phyloP scores from a whole-genome alignment of 2,888 invertebrate species.

The Desoria tigrina region DNA sequence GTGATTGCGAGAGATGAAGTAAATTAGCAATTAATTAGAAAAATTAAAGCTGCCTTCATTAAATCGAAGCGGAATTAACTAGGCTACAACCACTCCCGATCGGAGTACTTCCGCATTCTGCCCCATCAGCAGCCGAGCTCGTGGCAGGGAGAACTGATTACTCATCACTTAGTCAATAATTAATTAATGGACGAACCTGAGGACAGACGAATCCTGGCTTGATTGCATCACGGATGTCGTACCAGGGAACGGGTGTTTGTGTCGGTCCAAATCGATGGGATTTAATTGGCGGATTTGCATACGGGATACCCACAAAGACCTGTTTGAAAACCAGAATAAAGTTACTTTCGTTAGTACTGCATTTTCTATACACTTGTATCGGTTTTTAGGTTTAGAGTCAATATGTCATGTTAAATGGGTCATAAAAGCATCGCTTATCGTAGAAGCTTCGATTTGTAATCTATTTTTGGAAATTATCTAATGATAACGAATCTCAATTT shows the following conservation, averaged over 20 bases:
- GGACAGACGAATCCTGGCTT: constrained; percentile 53
- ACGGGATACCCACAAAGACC: constrained; percentile 70
- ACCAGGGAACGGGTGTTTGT: constrained; percentile 52
- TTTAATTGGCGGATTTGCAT: constrained; percentile 51
- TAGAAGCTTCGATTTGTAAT: too few species aligned
- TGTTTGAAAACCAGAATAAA: constrained; percentile 58
- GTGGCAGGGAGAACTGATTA: background rate
- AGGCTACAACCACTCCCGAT: too few species aligned
- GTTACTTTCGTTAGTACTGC: too few species aligned
- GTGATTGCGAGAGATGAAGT: too few species aligned
- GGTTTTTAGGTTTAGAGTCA: background rate
- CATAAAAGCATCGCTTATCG: background rate
- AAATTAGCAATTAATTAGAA: too few species aligned
- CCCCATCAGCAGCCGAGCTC: too few species aligned
- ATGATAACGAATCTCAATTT: too few species aligned
- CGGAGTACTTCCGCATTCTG: too few species aligned
- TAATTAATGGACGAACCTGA: constrained; percentile 40
- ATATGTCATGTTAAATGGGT: background rate
- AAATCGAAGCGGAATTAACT: too few species aligned
- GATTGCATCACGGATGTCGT: constrained; percentile 46
- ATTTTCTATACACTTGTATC: background rate
- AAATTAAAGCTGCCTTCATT: too few species aligned
- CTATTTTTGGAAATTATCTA: too few species aligned
- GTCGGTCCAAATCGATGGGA: constrained; percentile 51
- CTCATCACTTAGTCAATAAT: constrained; percentile 14